These are phyloP conservation scores for Sinotaia quadrata DNA, from an alignment of 2,888 invertebrate genomes.

Conservation along the genomic window DNA sequence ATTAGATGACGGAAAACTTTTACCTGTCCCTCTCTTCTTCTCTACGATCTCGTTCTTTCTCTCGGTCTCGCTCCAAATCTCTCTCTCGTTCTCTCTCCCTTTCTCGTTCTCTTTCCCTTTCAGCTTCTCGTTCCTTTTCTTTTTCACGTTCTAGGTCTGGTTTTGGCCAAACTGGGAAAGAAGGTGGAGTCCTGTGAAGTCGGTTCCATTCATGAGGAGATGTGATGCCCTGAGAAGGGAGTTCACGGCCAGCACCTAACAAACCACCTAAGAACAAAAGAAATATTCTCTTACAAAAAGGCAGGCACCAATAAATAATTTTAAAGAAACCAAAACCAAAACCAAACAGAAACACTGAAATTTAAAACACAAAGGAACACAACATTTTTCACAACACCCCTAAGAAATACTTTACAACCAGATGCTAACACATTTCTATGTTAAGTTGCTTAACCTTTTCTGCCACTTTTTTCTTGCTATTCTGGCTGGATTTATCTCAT, in stretches of 20 bases:
- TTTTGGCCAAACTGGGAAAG: slow-evolving; percentile 62
- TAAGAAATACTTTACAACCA: too few relatives aligned
- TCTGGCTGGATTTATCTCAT: too few relatives aligned
- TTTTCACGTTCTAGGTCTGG: slow-evolving; percentile 45
- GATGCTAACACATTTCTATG: too few relatives aligned
- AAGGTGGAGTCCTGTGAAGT: slow-evolving; percentile 64
- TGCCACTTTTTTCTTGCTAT: too few relatives aligned
- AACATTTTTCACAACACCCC: too few relatives aligned
- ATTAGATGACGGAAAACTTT: too few relatives aligned
- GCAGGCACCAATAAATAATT: too few relatives aligned
- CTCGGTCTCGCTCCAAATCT: slow-evolving; percentile 35
- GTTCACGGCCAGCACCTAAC: slow-evolving; percentile 46
- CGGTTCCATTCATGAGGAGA: slow-evolving; percentile 66
- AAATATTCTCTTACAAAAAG: too few relatives aligned
- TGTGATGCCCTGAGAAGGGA: slow-evolving; percentile 44
- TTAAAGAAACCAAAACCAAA: too few relatives aligned
- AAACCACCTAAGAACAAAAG: slow-evolving; percentile 25
- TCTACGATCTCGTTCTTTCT: slow-evolving; percentile 37
- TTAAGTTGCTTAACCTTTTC: too few relatives aligned
- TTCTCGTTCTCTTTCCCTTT: slow-evolving; percentile 18
- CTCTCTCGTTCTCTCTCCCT: slow-evolving; percentile 44
- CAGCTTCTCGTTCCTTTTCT: slow-evolving; percentile 42
- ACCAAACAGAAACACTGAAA: not conserved
- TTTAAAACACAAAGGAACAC: not conserved
- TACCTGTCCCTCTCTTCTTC: slow-evolving; percentile 38